These are phyloP conservation scores for Drosophila simulans DNA, from an alignment of 1,140 invertebrate genomes.

Conservation along the genomic window DNA sequence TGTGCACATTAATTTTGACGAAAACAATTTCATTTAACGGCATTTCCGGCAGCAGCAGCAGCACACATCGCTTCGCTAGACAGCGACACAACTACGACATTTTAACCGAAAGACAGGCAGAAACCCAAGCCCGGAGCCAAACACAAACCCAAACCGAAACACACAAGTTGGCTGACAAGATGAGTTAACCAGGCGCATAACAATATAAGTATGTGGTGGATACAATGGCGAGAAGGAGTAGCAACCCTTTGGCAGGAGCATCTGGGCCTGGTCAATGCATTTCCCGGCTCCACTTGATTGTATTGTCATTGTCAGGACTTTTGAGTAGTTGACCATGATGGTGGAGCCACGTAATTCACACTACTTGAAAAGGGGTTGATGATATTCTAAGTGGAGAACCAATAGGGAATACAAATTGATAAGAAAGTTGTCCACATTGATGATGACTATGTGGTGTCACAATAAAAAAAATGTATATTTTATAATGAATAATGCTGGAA, in stretches of 20 bases:
- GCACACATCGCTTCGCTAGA: conserved; percentile 36
- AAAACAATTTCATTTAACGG: conserved; percentile 77
- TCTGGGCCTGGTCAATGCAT: conserved; percentile 47
- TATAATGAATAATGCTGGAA: neutral
- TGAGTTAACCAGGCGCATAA: conserved; percentile 76
- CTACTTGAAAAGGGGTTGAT: neutral
- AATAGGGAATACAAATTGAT: no score
- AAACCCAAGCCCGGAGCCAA: conserved; percentile 3
- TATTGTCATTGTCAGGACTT: conserved; percentile 60
- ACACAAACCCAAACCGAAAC: neutral
- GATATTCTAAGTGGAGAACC: no score
- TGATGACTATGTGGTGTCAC: no score
- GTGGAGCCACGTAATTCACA: neutral
- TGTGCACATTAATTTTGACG: conserved; percentile 75
- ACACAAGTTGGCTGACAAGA: conserved; percentile 43
- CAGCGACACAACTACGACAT: conserved; percentile 31
- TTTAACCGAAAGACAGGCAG: conserved; percentile 49
- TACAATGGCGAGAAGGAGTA: neutral
- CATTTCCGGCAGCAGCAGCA: conserved; percentile 61
- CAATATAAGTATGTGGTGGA: conserved; percentile 66
- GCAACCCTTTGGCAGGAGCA: conserved; percentile 25
- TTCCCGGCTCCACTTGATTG: conserved; percentile 56
- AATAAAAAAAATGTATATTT: no score
- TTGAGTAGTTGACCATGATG: conserved; percentile 21
- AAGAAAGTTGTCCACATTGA: no score